Conservation (phyloP, 2,888 invertebrate genomes). For the Spisula solida region DNA sequence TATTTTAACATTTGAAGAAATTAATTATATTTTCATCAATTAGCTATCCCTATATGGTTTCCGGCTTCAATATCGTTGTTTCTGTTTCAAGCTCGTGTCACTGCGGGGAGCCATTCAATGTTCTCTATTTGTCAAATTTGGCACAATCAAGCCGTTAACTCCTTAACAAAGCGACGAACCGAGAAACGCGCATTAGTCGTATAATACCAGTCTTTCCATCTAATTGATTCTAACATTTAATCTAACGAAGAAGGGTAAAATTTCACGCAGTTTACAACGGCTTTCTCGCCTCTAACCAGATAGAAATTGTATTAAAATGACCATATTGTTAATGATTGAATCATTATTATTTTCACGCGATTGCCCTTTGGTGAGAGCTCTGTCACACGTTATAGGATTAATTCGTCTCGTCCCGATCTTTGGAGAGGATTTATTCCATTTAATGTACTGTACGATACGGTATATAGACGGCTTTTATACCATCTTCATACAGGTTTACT, state of each 20-base stretch:
- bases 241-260: slow-evolving; percentile 56
- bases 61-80: not conserved
- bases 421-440: slow-evolving; percentile 4
- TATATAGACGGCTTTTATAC: not conserved
- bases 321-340: slow-evolving; percentile 45
- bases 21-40: too few species aligned
- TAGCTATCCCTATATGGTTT: not conserved
- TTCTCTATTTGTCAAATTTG: slow-evolving; percentile 47
- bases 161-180: slow-evolving; percentile 56
- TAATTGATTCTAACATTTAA: slow-evolving; percentile 60
- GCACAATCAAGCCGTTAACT: slow-evolving; percentile 47
- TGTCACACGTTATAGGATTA: slow-evolving; percentile 40
- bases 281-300: slow-evolving; percentile 45
- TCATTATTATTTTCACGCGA: slow-evolving; percentile 56
- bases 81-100: not conserved
- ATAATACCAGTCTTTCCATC: slow-evolving; percentile 58
- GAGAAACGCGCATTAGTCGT: slow-evolving; percentile 53
- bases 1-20: too few species aligned
- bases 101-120: not conserved
- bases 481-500: not conserved
- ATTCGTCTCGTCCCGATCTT: slow-evolving; percentile 20
- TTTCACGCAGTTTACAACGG: slow-evolving; percentile 64
- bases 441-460: not conserved
- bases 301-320: slow-evolving; percentile 57
- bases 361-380: slow-evolving; percentile 44